Base-by-base conservation (phyloP, 2,888 invertebrate species). In the Acrobeloides nanus region DNA sequence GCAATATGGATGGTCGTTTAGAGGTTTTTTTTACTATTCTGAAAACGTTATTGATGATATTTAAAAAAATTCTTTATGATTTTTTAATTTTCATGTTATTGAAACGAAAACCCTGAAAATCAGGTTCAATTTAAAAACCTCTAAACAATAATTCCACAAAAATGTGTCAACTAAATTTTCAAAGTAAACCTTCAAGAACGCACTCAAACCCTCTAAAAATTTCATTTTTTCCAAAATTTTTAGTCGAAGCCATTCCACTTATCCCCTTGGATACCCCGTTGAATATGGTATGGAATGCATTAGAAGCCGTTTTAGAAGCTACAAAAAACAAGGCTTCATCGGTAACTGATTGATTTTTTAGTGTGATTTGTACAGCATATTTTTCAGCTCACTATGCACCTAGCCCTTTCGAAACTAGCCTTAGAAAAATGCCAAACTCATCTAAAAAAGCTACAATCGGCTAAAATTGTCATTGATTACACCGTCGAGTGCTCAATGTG, bases 401-500 rank as follows among this genome's bases (percentile, higher is more conserved):
- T 47, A 21, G 32, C 55, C 8, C 41, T 67, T 2, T 57, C 59
- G n/a, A 42, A 56, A 33, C 53, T 57, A 18, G 59, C 64, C 1
- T 50, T 83, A 82, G 81, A 86, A 25, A 84, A 86, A 74, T 85
- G 86, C 69, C 79, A 84, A 66, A 81, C 86, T 18, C 38, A 51
- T 6, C 45, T 68, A 60, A 83, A 86, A 74, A 82, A 82, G 62
- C 83, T 85, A 66, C 86, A 90, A 75, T 84, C 84, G 1, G 84
- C 86, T 72, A 84, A 83, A 69, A 83, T 92, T 38, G 77, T 84
- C 1, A 83, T 95, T 60, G 86, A 84, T 17, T 89, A 90, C 62
- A 83, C 84, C 65, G 86, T 85, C 70, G 82, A 87, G 45, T 95
- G 95, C 75, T 83, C 84, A 0, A 87, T 87, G 1, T 95, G 95